These are phyloP conservation scores for Prietella phreatophila DNA, from an alignment of 2,113 vertebrate genomes.

Conservation along the genomic window DNA sequence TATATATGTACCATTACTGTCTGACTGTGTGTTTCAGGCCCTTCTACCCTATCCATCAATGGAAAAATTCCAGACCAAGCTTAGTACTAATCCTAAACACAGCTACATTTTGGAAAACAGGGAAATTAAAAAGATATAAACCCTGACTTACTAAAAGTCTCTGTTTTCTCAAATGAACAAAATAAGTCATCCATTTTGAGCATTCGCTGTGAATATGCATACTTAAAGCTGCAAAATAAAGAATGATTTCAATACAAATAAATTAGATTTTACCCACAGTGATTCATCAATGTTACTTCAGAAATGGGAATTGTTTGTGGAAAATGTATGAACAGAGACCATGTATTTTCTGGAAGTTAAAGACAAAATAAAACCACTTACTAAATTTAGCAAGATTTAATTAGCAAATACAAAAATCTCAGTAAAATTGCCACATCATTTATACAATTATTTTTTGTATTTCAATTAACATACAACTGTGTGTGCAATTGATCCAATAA, in stretches of 20 bases:
- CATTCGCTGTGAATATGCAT: not conserved
- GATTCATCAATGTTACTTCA: not conserved
- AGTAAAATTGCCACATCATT: not conserved
- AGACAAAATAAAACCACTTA: not conserved
- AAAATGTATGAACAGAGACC: not conserved
- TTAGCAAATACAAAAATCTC: not conserved
- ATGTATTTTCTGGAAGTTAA: not conserved
- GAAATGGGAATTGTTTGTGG: not conserved
- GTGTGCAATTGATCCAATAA: not conserved
- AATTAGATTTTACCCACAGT: not conserved
- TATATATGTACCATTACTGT: not conserved
- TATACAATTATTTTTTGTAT: no score
- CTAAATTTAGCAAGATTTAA: not conserved
- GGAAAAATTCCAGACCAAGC: not conserved
- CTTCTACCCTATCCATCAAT: not conserved
- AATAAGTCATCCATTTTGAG: not conserved
- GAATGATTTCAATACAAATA: not conserved
- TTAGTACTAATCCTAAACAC: not conserved
- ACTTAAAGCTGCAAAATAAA: not conserved
- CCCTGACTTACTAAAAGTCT: not conserved
- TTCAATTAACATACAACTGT: not conserved
- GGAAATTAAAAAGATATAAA: not conserved
- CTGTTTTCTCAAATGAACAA: no score
- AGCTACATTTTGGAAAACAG: not conserved
- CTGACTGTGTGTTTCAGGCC: not conserved